Evolutionary conservation across 2,888 invertebrate genomes (phyloP), one percentile per base, ranked within the genome.

Genomic region (Eumacrocentrus americanus): DNA sequence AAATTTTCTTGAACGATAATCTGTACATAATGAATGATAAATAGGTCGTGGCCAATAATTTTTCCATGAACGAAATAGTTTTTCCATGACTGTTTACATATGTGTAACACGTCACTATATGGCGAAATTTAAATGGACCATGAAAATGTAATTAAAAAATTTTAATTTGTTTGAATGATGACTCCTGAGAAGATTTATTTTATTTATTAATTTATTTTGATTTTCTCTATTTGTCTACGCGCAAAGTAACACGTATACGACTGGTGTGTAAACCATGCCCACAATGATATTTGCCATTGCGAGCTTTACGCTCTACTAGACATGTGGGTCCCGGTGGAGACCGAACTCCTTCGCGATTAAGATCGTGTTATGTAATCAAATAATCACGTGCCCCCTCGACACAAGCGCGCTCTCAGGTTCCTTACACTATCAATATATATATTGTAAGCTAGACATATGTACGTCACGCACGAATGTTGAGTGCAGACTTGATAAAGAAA

Each of bases 301-400:
- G 59, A 61, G 60, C 61, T 67, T 67, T 62, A 67, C 59, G 67
- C 65, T 67, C 67, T 67, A 67, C 63, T 67, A 67, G 67, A 65
- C 60, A 65, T 64, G 62, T 67, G 59, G 65, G 67, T 63, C 59
- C 57, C 54, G 50, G 37, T 54, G 51, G 47, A 56, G 52, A 62
- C 42, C 37, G 38, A 56, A 40, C 61, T 62, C 55, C 60, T 63
- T 61, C 58, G 52, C 61, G 67, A 67, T 67, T 65, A 67, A 65
- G 52, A 65, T 64, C 62, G 44, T 46, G 57, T 65, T 63, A 67
- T 65, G 65, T 63, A 65, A 65, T 65, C 53, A 47, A 64, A 62
- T 66, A 64, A 65, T 65, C 65, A 65, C 62, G 65, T 63, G 64
- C 59, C 50, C 47, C 48, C 16, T 48, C 11, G 37, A 47, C 51